phyloP scores from a whole-genome alignment of 1,140 invertebrate genomes.

The Danaus melanippus region DNA sequence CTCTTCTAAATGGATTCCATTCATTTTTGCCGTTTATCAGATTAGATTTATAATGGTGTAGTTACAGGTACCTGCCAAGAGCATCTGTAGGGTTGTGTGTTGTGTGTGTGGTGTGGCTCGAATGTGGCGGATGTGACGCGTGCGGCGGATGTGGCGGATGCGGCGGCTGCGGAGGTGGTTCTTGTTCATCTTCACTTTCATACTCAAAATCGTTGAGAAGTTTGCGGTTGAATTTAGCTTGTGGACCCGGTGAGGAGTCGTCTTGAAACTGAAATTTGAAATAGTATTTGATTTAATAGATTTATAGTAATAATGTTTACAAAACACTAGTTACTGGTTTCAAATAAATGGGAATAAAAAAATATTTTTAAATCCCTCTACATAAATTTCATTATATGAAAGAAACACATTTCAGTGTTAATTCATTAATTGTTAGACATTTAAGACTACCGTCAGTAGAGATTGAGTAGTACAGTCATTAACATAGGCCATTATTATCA shows the following conservation, averaged over 20 bases:
- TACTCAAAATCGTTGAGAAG: conserved; percentile 69
- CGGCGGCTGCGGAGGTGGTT: conserved; percentile 22
- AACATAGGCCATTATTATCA: not conserved
- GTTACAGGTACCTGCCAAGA: conserved; percentile 46
- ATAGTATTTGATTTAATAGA: too few species aligned
- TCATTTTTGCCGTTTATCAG: too few species aligned
- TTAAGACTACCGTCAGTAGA: too few species aligned
- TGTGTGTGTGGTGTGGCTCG: conserved; percentile 7
- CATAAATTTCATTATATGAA: too few species aligned
- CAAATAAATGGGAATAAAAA: too few species aligned
- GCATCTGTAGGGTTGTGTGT: conserved; percentile 51
- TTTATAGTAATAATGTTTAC: too few species aligned
- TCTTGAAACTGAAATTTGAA: conserved; percentile 45
- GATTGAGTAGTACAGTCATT: not conserved
- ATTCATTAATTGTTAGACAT: too few species aligned
- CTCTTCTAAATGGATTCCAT: too few species aligned
- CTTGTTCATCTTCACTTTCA: conserved; percentile 63
- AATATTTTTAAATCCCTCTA: too few species aligned
- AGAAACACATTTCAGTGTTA: too few species aligned
- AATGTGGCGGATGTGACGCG: conserved; percentile 14
- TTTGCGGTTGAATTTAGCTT: conserved; percentile 62
- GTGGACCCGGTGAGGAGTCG: conserved; percentile 32
- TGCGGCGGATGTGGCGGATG: conserved; percentile 17
- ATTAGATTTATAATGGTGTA: too few species aligned
- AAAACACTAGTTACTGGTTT: too few species aligned